A percentile compares a stretch with the other conserved stretches of the same genome.
Evolutionary conservation across 2,797 vertebrate species (phyloP).

Genomic region (Gadopsis bispinosus): DNA sequence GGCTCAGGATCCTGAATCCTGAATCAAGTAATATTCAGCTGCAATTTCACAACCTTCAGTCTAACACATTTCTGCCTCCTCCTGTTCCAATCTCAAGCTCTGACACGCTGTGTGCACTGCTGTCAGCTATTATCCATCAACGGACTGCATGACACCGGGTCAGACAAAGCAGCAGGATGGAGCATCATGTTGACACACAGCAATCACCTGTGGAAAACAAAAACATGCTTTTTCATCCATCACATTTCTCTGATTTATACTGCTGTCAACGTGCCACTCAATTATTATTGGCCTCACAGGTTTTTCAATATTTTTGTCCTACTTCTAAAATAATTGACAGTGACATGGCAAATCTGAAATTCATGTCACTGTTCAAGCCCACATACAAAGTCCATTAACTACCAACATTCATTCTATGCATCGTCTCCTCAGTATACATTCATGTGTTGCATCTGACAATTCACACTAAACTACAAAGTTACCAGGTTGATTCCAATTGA

Average conservation of each 20-base stretch:
- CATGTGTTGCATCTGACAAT: not conserved
- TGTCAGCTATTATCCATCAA: slow-evolving; percentile 55
- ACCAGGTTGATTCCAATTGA: not conserved
- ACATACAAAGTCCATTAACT: not conserved
- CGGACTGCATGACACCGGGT: not conserved
- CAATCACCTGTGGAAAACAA: not conserved
- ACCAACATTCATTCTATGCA: not conserved
- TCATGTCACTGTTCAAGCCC: not conserved
- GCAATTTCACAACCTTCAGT: slow-evolving; percentile 11
- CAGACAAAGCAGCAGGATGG: slow-evolving; percentile 1
- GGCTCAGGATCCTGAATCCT: not conserved
- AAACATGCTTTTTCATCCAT: not conserved
- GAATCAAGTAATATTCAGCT: slow-evolving; percentile 26
- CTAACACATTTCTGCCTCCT: slow-evolving; percentile 16
- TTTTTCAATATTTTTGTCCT: not conserved
- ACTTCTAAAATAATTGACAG: not conserved
- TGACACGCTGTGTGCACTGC: slow-evolving; percentile 31
- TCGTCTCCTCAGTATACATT: not conserved
- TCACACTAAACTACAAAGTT: not conserved
- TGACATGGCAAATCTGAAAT: not conserved
- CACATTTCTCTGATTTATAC: not conserved
- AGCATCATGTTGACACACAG: not conserved
- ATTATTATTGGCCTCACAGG: not conserved
- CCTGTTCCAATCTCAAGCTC: not conserved
- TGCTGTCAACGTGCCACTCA: too few species aligned